Evolutionary conservation across 2,888 invertebrate genomes (phyloP), one percentile per base, ranked within the genome.

Genomic region (Hirtodrosophila alboralis): DNA sequence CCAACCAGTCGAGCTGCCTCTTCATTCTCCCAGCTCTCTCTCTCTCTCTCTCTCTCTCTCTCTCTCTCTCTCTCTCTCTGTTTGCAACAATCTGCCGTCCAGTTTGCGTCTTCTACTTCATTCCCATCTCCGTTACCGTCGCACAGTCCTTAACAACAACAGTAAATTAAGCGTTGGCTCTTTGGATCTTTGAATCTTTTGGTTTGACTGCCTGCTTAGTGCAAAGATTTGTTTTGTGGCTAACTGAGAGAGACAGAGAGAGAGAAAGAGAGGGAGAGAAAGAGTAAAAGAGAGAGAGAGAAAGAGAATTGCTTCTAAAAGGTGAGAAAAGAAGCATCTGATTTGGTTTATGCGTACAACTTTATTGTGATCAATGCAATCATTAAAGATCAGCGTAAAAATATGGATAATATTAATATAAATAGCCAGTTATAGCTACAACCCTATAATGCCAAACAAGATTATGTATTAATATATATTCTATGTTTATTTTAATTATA

Each of bases 161-260:
- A 37, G 72, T 60, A 66, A 78, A 83, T 83, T 75, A 79, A 66
- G 38, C 61, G 53, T 70, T 64, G 48, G 21, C 57, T 64, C 62
- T 59, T 63, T 64, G 53, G 16, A 36, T 41, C 43, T 51, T 31
- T 30, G 31, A 14, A 5, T 52, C 41, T 52, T 51, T 44, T 49
- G 59, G 51, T 61, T 68, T 57, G 54, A 51, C 58, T 62, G 59
- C 37, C 70, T 65, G 71, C 71, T 75, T 76, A 71, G 79, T 63
- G 65, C 57, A 68, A 63, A 81, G 81, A 68, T 71, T 74, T 77
- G 66, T 73, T 76, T 76, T 67, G 49, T 59, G 60, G 36, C 21
- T 28, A 61, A 10, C 31, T 9, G 28, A 41, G 12, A 27, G 14
- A 52, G 13, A 14, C 31, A 44, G 18, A 34, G 44, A 48, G 40